Conservation (phyloP, 2,113 vertebrate species). For the Oncorhynchus tshawytscha region DNA sequence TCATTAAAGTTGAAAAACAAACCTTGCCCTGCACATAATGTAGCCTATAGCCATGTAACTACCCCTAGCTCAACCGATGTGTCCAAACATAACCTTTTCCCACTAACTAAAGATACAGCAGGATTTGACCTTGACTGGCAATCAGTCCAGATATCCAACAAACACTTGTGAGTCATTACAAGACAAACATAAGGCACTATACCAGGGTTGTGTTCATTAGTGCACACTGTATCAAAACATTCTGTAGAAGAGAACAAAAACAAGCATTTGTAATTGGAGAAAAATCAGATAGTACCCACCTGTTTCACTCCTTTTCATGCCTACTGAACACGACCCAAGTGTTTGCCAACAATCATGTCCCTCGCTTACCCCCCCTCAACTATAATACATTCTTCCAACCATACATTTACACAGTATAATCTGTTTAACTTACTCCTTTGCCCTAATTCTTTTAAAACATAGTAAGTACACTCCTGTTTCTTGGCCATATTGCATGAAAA, state of each 20-base stretch:
- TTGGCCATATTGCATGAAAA: no score
- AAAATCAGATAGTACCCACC: no score
- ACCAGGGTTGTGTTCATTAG: conserved; percentile 10
- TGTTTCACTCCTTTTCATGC: no score
- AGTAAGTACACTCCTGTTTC: no score
- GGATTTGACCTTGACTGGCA: conserved; percentile 21
- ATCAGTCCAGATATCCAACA: conserved; percentile 39
- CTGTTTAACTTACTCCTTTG: not conserved
- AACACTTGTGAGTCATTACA: conserved; percentile 7
- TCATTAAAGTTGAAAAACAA: no score
- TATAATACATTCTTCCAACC: not conserved
- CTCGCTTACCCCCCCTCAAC: not conserved
- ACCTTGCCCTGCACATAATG: no score
- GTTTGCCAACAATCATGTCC: no score
- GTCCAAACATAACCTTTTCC: not conserved
- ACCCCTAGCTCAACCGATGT: no score
- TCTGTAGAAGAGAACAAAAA: not conserved
- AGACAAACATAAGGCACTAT: conserved; percentile 46
- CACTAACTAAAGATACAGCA: not conserved
- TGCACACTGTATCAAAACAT: no score
- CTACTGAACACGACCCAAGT: no score
- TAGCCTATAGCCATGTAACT: no score
- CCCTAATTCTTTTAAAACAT: no score
- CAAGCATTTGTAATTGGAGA: not conserved
- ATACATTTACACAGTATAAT: not conserved